These are phyloP conservation scores for Drosophila aff. DNA, from an alignment of 1,140 invertebrate genomes.

Conservation along the genomic window DNA sequence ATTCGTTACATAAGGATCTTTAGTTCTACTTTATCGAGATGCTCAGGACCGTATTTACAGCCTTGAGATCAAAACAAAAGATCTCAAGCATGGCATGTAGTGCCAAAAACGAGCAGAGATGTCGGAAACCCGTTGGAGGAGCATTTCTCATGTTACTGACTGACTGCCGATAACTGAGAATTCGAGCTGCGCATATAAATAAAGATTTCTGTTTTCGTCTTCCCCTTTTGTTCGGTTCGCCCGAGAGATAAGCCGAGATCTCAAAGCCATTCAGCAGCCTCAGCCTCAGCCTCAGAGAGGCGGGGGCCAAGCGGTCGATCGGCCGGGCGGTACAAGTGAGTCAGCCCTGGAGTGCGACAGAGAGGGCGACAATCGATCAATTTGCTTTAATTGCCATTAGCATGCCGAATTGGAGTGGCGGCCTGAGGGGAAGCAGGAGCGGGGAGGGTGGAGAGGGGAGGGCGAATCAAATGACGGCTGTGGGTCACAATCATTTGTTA, in stretches of 20 bases:
- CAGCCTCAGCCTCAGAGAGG: neutral
- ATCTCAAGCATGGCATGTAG: constrained; percentile 10
- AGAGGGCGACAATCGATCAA: constrained; percentile 67
- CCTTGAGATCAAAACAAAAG: constrained; percentile 31
- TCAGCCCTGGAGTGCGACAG: constrained; percentile 59
- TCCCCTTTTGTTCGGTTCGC: constrained; percentile 24
- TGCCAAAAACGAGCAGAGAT: constrained; percentile 35
- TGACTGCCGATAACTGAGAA: constrained; percentile 65
- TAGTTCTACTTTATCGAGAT: constrained; percentile 16
- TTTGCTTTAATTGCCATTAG: constrained; percentile 79
- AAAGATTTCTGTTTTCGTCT: constrained; percentile 55
- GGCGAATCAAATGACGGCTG: constrained; percentile 34
- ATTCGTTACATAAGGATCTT: constrained; percentile 5
- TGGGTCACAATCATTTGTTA: constrained; percentile 63
- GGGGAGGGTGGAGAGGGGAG: neutral
- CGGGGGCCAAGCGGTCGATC: neutral
- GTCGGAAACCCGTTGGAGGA: constrained; percentile 46
- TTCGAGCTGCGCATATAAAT: constrained; percentile 61
- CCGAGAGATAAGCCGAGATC: constrained; percentile 54
- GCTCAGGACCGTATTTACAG: constrained; percentile 16
- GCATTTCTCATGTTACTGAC: constrained; percentile 65
- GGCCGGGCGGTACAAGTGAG: constrained; percentile 38
- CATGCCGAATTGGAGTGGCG: constrained; percentile 64
- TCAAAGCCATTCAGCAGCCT: constrained; percentile 26
- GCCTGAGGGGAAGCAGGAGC: constrained; percentile 4